Evolutionary conservation across 2,888 invertebrate species (phyloP).

Genomic region (Seira sanloemensis): DNA sequence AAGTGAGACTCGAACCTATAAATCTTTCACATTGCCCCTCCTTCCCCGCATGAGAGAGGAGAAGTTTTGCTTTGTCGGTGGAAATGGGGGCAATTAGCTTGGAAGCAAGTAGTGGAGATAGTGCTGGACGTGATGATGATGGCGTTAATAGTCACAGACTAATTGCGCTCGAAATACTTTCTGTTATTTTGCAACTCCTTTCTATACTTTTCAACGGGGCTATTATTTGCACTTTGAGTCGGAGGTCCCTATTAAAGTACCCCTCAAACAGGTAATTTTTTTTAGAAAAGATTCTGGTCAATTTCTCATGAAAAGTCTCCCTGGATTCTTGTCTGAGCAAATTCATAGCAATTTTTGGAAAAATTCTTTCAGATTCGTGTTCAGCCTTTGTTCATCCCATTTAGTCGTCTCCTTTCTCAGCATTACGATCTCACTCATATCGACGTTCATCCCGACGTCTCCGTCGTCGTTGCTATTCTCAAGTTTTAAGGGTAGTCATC

Average conservation of each 20-base stretch:
- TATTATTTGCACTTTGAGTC: slow-evolving; percentile 70
- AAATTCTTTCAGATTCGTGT: slow-evolving; percentile 70
- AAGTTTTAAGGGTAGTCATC: slow-evolving; percentile 17
- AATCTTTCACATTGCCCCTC: slow-evolving; percentile 1
- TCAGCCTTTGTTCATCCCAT: slow-evolving; percentile 71
- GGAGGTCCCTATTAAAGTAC: slow-evolving; percentile 68
- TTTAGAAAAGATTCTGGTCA: background rate
- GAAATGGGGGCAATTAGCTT: slow-evolving; percentile 54
- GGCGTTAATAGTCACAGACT: slow-evolving; percentile 25
- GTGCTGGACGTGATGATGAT: slow-evolving; percentile 35
- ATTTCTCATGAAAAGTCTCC: no score
- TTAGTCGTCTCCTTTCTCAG: slow-evolving; percentile 67
- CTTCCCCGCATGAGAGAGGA: slow-evolving; percentile 1
- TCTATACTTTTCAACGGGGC: slow-evolving; percentile 72
- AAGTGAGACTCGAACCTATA: background rate
- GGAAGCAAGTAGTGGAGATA: slow-evolving; percentile 40
- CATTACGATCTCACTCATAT: slow-evolving; percentile 68
- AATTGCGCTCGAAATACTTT: slow-evolving; percentile 61
- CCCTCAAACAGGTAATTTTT: slow-evolving; percentile 72
- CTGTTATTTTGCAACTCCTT: slow-evolving; percentile 64
- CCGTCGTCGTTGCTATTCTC: background rate
- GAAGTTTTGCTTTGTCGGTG: slow-evolving; percentile 11
- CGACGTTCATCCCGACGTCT: slow-evolving; percentile 44
- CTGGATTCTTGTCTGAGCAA: no score
- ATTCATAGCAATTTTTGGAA: background rate